phyloP scores from a whole-genome alignment of 2,113 vertebrate species.

The Xiphorhynchus elegans region DNA sequence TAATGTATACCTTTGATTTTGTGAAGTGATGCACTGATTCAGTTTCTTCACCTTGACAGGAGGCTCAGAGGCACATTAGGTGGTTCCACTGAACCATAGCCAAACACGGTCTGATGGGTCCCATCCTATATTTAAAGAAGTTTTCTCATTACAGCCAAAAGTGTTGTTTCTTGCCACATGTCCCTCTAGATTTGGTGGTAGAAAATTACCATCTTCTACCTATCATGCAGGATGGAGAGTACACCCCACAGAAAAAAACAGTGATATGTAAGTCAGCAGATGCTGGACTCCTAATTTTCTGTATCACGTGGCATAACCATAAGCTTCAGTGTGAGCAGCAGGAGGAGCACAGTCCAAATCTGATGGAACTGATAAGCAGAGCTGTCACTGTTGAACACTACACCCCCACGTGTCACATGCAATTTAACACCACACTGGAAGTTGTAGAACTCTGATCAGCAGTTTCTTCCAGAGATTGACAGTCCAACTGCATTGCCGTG shows the following conservation, averaged over 20 bases:
- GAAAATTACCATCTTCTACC: background rate
- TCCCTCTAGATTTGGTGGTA: background rate
- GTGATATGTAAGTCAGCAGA: background rate
- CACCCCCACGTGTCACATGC: background rate
- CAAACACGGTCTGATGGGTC: background rate
- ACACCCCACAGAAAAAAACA: background rate
- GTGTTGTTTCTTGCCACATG: background rate
- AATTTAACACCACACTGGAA: background rate
- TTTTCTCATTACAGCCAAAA: background rate
- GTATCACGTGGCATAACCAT: background rate
- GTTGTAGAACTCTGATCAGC: background rate
- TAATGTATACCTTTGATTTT: background rate
- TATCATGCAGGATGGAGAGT: background rate
- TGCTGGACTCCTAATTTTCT: background rate
- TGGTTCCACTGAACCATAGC: background rate
- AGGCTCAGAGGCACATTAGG: background rate
- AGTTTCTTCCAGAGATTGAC: background rate
- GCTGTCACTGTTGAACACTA: background rate
- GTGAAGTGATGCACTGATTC: background rate
- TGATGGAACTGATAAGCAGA: background rate
- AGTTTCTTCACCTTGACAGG: background rate
- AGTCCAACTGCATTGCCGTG: background rate
- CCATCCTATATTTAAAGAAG: background rate
- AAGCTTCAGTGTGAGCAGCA: background rate
- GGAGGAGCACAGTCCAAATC: background rate